These are phyloP conservation scores for Rhodophaea formosa DNA, from an alignment of 2,888 invertebrate genomes.

Conservation along the genomic window DNA sequence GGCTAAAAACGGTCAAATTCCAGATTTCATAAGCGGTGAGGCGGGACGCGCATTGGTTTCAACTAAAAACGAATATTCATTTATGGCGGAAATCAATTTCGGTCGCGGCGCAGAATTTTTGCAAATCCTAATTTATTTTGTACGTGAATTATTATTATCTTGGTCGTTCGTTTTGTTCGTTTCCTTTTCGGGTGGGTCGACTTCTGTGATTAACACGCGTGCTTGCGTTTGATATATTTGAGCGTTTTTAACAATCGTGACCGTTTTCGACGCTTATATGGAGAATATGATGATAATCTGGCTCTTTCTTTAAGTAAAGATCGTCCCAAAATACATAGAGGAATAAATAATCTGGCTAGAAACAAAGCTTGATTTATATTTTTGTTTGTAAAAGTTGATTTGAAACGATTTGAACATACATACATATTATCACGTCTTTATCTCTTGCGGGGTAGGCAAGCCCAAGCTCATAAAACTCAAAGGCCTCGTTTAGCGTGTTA, in stretches of 20 bases:
- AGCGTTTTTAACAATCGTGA: not conserved
- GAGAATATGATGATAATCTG: not conserved
- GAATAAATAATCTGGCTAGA: not conserved
- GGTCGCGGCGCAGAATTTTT: constrained; percentile 31
- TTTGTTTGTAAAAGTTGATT: not conserved
- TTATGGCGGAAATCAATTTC: constrained; percentile 49
- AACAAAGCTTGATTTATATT: not conserved
- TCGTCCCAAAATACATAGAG: not conserved
- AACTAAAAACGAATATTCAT: constrained; percentile 47
- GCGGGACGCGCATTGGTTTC: constrained; percentile 37
- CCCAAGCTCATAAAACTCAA: no score
- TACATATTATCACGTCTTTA: no score
- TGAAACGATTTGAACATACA: no score
- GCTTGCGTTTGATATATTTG: constrained; percentile 12
- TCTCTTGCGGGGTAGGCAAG: no score
- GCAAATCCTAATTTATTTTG: constrained; percentile 37
- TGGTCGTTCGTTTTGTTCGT: constrained; percentile 6
- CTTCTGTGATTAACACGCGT: constrained; percentile 7
- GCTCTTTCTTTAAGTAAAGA: not conserved
- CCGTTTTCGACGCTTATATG: not conserved
- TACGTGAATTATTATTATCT: constrained; percentile 38
- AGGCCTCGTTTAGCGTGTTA: no score
- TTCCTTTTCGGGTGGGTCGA: constrained; percentile 1
- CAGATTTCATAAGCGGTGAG: constrained; percentile 64
- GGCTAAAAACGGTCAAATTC: constrained; percentile 73